Evolutionary conservation across 2,113 vertebrate genomes (phyloP).

Genomic region (Sinocyclocheilus anshuiensis): DNA sequence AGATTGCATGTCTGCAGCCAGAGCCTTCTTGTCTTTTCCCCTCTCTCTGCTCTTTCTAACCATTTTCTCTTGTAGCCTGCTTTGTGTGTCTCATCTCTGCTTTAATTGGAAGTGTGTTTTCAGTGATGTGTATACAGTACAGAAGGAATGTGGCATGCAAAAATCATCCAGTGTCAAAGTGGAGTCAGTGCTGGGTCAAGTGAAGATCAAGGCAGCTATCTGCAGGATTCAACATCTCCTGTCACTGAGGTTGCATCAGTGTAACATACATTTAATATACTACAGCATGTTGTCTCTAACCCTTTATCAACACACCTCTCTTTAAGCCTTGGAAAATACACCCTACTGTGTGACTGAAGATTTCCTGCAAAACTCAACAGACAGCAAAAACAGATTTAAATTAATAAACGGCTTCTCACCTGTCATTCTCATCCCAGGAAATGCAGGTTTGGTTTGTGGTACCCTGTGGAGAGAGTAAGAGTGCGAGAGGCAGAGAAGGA

Average conservation of each 20-base stretch:
- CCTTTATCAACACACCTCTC: background rate
- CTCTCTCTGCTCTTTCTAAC: background rate
- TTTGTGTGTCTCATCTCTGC: background rate
- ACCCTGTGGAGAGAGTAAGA: conserved; percentile 74
- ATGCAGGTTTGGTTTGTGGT: conserved; percentile 97
- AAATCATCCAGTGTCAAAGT: background rate
- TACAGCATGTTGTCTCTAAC: background rate
- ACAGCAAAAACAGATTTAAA: conserved; percentile 25
- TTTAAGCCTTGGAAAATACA: background rate
- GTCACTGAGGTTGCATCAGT: background rate
- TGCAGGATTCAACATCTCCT: background rate
- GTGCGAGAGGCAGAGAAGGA: background rate
- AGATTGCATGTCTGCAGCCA: background rate
- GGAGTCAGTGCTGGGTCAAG: background rate
- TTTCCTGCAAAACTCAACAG: conserved; percentile 12
- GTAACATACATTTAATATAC: background rate
- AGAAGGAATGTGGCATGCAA: background rate
- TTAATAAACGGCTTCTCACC: conserved; percentile 76
- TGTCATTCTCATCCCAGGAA: conserved; percentile 90
- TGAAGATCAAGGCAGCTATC: conserved; percentile 27
- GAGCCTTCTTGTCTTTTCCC: background rate
- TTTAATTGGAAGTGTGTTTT: background rate
- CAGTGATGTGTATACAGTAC: background rate
- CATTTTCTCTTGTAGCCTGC: background rate
- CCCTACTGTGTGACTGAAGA: conserved; percentile 24